Evolutionary conservation across 1,140 invertebrate species (phyloP).

Genomic region (Pogonomyrmex californicus): DNA sequence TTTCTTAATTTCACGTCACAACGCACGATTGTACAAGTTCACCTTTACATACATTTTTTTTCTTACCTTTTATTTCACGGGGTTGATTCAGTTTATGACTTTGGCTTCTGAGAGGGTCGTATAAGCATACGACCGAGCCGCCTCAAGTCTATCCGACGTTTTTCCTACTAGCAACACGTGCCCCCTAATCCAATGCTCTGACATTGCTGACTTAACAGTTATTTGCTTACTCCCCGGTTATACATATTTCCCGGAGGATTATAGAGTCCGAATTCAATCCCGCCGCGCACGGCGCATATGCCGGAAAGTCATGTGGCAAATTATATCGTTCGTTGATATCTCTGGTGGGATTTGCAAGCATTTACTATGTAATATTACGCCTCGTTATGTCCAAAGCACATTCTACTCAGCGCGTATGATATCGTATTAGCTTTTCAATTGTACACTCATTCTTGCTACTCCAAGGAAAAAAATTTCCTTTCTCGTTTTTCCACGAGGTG

Average conservation of each 20-base stretch:
- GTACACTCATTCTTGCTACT: not conserved
- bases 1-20: not conserved
- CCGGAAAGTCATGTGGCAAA: conserved; percentile 47
- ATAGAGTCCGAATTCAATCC: conserved; percentile 63
- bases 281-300: not conserved
- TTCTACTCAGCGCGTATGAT: not conserved
- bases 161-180: conserved; percentile 30
- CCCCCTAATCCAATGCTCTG: conserved; percentile 34
- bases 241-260: conserved; percentile 65
- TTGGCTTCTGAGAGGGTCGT: not conserved
- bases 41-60: not conserved
- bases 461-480: not conserved
- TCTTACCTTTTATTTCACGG: not conserved
- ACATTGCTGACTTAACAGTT: conserved; percentile 51
- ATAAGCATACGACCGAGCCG: too few species aligned
- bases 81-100: not conserved
- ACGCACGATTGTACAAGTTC: not conserved
- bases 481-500: not conserved
- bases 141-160: not conserved
- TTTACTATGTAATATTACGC: conserved; percentile 18
- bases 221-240: conserved; percentile 63
- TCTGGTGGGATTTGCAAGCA: conserved; percentile 25
- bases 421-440: not conserved
- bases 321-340: conserved; percentile 40
- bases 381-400: conserved; percentile 39